Evolutionary conservation across 2,113 vertebrate species (phyloP), one percentile per base, ranked within the genome.

Genomic region (Barnardius zonarius): DNA sequence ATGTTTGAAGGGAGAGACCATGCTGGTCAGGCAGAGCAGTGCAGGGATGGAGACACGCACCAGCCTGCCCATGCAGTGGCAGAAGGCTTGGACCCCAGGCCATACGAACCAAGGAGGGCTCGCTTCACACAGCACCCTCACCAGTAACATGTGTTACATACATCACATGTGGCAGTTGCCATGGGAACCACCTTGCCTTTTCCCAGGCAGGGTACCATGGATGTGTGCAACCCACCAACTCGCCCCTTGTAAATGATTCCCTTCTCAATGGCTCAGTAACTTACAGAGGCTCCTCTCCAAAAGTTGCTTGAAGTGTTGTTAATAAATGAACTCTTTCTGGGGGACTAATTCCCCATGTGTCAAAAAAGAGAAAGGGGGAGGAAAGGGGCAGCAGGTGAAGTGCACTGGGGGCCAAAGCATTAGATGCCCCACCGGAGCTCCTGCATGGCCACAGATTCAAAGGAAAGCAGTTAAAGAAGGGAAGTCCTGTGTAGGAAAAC

Each of bases 121-220:
- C 1, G 0, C 48, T 68, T 73, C 6, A 0, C 49, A 6, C 2
- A 2, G 3, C 76, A 13, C 17, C 83, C 96, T 91, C 90, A 27
- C 93, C 96, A 55, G 25, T 24, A 90, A 93, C 11, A 41, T 86
- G 93, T 90, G 96, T 83, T 75, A 93, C 95, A 95, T 55, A 94
- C 75, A 2, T 17, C 35, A 63, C 92, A 48, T 89, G 94, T 95
- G 92, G 94, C 30, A 59, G 96, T 95, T 97, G 97, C 95, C 95
- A 95, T 86, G 97, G 98, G 86, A 98, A 98, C 96, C 95, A 85
- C 95, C 96, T 87, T 79, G 96, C 97, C 97, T 96, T 97, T 97
- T 96, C 95, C 95, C 95, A 96, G 97, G 93, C 86, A 94, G 86
- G 91, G 93, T 68, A 93, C 93, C 93, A 93, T 77, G 91, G 97